Percentiles rank a stretch among this genome's conserved stretches.
Conservation (phyloP, 1,140 invertebrate genomes). For the Tetramorium simillimum region DNA sequence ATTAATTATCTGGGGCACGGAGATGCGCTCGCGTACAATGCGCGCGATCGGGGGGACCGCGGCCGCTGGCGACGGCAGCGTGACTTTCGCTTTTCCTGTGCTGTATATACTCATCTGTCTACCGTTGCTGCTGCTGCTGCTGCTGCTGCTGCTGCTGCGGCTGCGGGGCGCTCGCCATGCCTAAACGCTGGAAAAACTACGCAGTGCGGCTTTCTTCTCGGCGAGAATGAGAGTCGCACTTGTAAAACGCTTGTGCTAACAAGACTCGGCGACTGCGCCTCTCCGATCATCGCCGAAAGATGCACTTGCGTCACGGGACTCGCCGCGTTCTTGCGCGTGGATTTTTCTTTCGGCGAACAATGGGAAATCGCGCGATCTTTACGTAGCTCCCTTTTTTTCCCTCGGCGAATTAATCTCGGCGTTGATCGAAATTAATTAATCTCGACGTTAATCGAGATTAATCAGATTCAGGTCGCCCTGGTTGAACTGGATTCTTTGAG, state of each 20-base stretch:
- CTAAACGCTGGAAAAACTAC: constrained; percentile 50
- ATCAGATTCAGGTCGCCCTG: background rate
- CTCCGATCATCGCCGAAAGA: constrained; percentile 28
- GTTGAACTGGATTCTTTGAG: background rate
- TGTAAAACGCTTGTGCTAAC: constrained; percentile 43
- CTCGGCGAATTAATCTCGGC: background rate
- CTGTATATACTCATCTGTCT: constrained; percentile 53
- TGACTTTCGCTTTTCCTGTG: constrained; percentile 77
- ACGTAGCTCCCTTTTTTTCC: background rate
- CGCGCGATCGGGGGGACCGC: constrained; percentile 28
- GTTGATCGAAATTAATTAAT: too few relatives aligned
- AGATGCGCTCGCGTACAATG: constrained; percentile 69
- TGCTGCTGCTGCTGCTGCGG: background rate
- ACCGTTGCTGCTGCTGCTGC: background rate
- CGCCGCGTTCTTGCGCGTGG: background rate
- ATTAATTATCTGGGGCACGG: constrained; percentile 81
- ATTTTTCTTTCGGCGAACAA: background rate
- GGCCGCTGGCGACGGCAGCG: constrained; percentile 27
- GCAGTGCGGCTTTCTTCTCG: constrained; percentile 37
- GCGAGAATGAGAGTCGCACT: constrained; percentile 23
- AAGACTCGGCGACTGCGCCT: background rate
- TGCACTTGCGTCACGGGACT: constrained; percentile 35
- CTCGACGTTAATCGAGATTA: constrained; percentile 15
- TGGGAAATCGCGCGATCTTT: background rate
- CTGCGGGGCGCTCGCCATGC: background rate